Conservation (phyloP, 2,797 vertebrate genomes). For the Siniperca obscura region DNA sequence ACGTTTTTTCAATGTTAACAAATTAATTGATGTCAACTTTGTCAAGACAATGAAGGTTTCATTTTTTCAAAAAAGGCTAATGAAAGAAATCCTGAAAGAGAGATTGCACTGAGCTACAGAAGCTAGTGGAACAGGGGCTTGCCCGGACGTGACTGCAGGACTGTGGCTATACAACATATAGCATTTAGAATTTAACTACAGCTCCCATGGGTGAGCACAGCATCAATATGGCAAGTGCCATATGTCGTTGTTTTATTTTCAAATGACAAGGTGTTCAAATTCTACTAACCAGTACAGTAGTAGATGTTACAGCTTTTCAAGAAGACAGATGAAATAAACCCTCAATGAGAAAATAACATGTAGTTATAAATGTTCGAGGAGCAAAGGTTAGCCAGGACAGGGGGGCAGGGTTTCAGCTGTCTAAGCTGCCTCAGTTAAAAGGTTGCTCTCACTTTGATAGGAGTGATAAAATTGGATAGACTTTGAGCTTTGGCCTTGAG, state of each 20-base stretch:
- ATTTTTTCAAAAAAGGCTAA: not conserved
- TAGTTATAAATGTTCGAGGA: conserved; percentile 15
- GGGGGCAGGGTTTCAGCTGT: conserved; percentile 5
- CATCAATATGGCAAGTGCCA: not conserved
- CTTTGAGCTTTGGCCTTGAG: conserved; percentile 59
- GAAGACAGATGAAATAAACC: conserved; percentile 9
- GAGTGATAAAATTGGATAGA: conserved; percentile 50
- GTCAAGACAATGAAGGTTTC: not conserved
- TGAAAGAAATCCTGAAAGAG: not conserved
- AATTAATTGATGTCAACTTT: not conserved
- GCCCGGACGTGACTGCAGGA: not conserved
- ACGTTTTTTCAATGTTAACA: not conserved
- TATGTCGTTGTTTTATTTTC: not conserved
- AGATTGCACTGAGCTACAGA: not conserved
- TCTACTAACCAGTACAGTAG: not conserved
- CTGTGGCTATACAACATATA: not conserved
- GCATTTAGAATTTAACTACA: not conserved
- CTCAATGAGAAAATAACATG: conserved; percentile 14
- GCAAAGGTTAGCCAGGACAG: conserved; percentile 27
- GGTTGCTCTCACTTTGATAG: conserved; percentile 43
- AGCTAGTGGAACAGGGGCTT: not conserved
- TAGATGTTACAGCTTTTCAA: not conserved
- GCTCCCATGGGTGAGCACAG: not conserved
- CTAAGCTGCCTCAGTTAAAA: conserved; percentile 41
- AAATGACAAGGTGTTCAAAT: not conserved